phyloP scores from a whole-genome alignment of 2,797 vertebrate species.

The Sebastes nivosus region DNA sequence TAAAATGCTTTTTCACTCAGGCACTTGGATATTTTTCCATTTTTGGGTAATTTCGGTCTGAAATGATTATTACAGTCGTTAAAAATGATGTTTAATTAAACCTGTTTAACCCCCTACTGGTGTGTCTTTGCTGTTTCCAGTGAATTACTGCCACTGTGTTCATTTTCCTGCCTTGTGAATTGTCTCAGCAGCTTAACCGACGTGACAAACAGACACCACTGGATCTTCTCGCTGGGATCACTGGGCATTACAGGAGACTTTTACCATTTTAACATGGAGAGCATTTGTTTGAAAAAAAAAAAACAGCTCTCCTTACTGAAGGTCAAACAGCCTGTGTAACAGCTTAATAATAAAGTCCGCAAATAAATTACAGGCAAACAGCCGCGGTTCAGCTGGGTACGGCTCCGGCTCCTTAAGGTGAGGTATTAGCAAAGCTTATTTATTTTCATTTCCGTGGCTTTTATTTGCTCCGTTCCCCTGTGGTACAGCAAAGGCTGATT shows the following conservation, averaged over 20 bases:
- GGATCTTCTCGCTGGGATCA: background rate
- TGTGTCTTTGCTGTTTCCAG: background rate
- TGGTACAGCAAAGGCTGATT: slow-evolving; percentile 92
- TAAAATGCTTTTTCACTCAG: background rate
- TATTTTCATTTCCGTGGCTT: slow-evolving; percentile 98
- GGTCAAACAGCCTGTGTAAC: slow-evolving; percentile 90
- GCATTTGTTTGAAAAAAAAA: slow-evolving; percentile 54
- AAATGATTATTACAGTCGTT: background rate
- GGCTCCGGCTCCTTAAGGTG: slow-evolving; percentile 93
- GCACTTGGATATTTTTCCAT: background rate
- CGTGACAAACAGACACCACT: background rate
- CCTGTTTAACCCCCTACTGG: background rate
- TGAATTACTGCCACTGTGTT: background rate
- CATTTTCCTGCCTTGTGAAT: background rate
- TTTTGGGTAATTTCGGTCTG: background rate
- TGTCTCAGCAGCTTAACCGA: background rate
- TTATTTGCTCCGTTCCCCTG: slow-evolving; percentile 95
- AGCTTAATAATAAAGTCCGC: slow-evolving; percentile 86
- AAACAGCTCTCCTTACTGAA: slow-evolving; percentile 86
- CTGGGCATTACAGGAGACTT: slow-evolving; percentile 5
- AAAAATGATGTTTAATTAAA: background rate
- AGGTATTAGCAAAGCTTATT: slow-evolving; percentile 91
- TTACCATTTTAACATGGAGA: slow-evolving; percentile 11
- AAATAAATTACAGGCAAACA: slow-evolving; percentile 81
- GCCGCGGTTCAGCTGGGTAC: slow-evolving; percentile 85